Percentiles rank a stretch among this genome's conserved stretches.
Evolutionary conservation across 2,888 invertebrate species (phyloP).

Genomic region (Acanthopleura granulata): DNA sequence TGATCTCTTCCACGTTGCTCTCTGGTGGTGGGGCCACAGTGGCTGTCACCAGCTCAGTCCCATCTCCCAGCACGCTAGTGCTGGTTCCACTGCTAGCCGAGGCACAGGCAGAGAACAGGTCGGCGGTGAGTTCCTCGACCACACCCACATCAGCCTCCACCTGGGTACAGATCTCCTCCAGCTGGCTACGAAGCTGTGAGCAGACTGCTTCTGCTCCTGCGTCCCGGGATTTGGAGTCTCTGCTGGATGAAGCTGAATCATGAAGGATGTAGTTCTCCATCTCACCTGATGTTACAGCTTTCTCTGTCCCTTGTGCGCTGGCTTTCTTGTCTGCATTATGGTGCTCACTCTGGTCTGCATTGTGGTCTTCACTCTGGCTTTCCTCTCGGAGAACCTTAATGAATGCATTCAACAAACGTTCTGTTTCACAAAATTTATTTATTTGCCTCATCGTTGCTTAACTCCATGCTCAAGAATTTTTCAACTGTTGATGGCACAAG

Average conservation of each 20-base stretch:
- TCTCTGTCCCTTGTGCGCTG: background rate
- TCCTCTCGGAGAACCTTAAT: no score
- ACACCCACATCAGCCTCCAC: slow-evolving; percentile 12
- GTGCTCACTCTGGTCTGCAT: slow-evolving; percentile 29
- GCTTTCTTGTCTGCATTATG: slow-evolving; percentile 56
- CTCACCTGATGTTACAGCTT: background rate
- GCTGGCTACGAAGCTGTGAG: slow-evolving; percentile 2
- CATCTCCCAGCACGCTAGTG: background rate
- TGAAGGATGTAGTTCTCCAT: background rate
- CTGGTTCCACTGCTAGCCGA: background rate
- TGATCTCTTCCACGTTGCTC: background rate
- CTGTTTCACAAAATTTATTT: no score
- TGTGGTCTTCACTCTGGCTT: no score
- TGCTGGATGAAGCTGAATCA: background rate
- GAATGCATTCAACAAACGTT: no score
- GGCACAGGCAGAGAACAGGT: background rate
- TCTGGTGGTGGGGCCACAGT: background rate
- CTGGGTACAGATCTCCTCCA: slow-evolving; percentile 21
- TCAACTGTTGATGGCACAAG: no score
- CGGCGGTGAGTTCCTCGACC: slow-evolving; percentile 11
- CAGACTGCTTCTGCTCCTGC: background rate
- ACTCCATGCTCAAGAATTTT: no score
- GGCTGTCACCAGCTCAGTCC: background rate
- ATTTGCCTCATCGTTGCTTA: no score
- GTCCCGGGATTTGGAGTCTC: background rate